Evolutionary conservation across 1,140 invertebrate genomes (phyloP), one percentile per base, ranked within the genome.

Genomic region (Drosophila parabipectinata): DNA sequence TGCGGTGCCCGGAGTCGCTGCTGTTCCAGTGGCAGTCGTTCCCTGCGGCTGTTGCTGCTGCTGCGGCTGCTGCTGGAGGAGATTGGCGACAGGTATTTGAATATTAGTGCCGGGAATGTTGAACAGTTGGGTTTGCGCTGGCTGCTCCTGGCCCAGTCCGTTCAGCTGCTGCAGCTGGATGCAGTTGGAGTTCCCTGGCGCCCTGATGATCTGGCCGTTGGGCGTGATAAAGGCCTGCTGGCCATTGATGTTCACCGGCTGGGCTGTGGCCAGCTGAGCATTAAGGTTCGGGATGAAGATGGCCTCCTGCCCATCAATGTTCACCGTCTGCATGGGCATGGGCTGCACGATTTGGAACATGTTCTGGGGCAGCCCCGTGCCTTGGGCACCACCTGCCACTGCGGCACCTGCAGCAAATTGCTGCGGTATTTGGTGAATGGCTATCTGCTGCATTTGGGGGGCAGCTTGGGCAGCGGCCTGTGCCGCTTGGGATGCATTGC

Each of bases 281-380:
- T 84, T 91, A 4, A 92, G 69, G 67, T 92, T 92, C 47, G 96
- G 97, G 84, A 98, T 97, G 91, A 98, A 97, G 21, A 98, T 93
- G 0, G 97, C 97, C 89, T 98, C 98, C 88, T 98, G 97, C 0
- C 97, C 97, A 92, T 98, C 97, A 5, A 98, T 96, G 18, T 96
- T 98, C 7, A 98, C 96, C 0, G 97, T 96, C 92, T 98, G 97
- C 94, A 97, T 95, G 6, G 90, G 82, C 82, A 85, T 85, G 37
- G 91, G 91, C 45, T 92, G 91, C n/a, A 92, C 91, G 26, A 92
- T 90, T 58, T 89, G 84, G 32, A 92, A 92, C 90, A 92, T 92
- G 34, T 90, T 91, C 32, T 91, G 91, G 0, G 73, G 56, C 53
- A 90, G 50, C 9, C 56, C 54, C 34, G 53, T 24, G 7, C 55